Conservation (phyloP, 2,113 vertebrate genomes). For the Myotis davidii region DNA sequence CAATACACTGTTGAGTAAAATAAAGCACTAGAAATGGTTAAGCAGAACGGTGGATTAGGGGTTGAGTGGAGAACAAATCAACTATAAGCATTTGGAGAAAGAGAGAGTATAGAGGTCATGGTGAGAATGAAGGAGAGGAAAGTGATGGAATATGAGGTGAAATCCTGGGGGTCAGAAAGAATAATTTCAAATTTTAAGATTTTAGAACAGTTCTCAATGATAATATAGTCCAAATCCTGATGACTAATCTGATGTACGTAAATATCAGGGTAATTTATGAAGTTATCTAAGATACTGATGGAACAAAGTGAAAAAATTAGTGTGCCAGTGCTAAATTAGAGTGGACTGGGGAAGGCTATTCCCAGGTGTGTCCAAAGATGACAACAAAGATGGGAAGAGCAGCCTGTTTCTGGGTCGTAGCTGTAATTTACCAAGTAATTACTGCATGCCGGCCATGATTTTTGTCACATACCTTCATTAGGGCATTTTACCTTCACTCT, state of each 20-base stretch:
- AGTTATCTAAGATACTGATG: background rate
- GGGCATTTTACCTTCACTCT: background rate
- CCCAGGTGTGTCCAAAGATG: background rate
- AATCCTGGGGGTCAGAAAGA: background rate
- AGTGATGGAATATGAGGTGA: background rate
- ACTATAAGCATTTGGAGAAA: background rate
- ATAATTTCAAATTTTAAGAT: background rate
- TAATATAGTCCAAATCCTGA: background rate
- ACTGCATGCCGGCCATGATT: background rate
- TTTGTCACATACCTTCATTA: background rate
- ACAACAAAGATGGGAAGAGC: background rate
- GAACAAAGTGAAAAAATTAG: background rate
- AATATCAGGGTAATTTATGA: background rate
- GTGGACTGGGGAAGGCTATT: background rate
- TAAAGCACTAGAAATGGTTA: background rate
- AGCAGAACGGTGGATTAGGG: background rate
- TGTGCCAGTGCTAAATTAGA: background rate
- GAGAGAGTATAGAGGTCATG: background rate
- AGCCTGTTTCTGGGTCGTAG: background rate
- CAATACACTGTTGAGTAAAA: too few species aligned
- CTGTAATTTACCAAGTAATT: background rate
- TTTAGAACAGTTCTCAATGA: background rate
- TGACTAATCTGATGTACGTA: background rate
- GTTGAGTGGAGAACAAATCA: background rate
- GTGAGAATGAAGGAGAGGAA: background rate